These are phyloP conservation scores for Fratercula arctica DNA, from an alignment of 2,797 vertebrate genomes.

Conservation along the genomic window DNA sequence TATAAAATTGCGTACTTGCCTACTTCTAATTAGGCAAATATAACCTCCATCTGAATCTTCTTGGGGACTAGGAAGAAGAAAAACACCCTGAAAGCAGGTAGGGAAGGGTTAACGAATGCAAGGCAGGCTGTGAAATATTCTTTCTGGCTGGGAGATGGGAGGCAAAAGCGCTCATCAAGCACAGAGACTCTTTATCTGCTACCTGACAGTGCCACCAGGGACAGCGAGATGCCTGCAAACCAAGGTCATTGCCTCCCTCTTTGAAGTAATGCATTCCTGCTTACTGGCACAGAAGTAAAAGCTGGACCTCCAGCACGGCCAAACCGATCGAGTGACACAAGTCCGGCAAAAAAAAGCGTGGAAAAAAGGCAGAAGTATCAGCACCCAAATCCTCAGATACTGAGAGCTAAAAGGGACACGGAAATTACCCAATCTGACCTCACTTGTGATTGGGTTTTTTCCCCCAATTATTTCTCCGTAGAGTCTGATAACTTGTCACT, in stretches of 20 bases:
- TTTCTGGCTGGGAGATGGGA: background rate
- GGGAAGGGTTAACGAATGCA: slow-evolving; percentile 36
- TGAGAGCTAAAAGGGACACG: background rate
- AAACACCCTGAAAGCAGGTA: background rate
- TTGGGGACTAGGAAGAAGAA: background rate
- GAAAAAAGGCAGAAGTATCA: background rate
- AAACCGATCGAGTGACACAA: background rate
- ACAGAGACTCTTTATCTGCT: slow-evolving; percentile 7
- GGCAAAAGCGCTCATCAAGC: background rate
- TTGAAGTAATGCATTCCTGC: background rate
- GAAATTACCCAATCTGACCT: background rate
- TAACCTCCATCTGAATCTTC: background rate
- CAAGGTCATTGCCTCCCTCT: slow-evolving; percentile 29
- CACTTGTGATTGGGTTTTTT: background rate
- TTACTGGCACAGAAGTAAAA: background rate
- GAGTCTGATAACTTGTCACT: background rate
- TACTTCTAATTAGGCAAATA: background rate
- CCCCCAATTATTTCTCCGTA: background rate
- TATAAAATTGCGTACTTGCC: background rate
- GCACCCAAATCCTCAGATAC: background rate
- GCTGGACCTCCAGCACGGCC: background rate
- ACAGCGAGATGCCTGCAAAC: background rate
- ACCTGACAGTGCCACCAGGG: slow-evolving; percentile 15
- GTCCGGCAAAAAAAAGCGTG: background rate
- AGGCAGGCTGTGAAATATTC: background rate